Evolutionary conservation across 2,888 invertebrate genomes (phyloP).

Genomic region (Microplitis deprimator): DNA sequence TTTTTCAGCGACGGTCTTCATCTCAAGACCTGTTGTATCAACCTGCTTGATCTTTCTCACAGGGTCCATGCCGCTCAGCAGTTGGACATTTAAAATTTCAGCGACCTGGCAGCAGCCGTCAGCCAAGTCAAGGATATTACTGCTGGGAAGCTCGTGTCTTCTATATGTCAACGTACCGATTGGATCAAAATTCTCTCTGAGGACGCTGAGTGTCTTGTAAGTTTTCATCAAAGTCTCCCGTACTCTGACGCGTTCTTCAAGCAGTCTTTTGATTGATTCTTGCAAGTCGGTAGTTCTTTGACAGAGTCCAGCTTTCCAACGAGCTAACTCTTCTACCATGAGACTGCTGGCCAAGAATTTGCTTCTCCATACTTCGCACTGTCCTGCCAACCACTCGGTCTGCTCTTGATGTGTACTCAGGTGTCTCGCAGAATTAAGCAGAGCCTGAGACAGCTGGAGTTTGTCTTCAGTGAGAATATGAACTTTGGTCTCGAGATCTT

Average conservation of each 20-base stretch:
- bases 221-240: constrained; percentile 78
- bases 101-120: constrained; percentile 77
- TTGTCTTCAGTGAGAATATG: constrained; percentile 94
- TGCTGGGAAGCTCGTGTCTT: constrained; percentile 71
- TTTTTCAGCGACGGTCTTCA: constrained; percentile 75
- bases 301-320: constrained; percentile 85
- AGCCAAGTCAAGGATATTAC: constrained; percentile 78
- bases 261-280: constrained; percentile 78
- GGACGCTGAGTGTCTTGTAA: constrained; percentile 73
- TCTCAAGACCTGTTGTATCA: constrained; percentile 65
- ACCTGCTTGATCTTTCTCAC: constrained; percentile 57
- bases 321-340: constrained; percentile 92
- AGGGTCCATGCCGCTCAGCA: constrained; percentile 68
- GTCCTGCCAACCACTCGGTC: constrained; percentile 92
- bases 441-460: constrained; percentile 86
- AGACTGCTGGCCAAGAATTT: constrained; percentile 96
- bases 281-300: constrained; percentile 81
- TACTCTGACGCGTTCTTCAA: constrained; percentile 80
- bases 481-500: constrained; percentile 91
- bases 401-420: constrained; percentile 92
- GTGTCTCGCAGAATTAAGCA: constrained; percentile 88
- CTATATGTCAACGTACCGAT: constrained; percentile 72
- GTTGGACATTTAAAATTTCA: constrained; percentile 74
- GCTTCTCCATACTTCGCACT: constrained; percentile 96
- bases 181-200: constrained; percentile 74